Percentiles rank a stretch among this genome's conserved stretches.
Evolutionary conservation across 2,797 vertebrate genomes (phyloP).

Genomic region (Leptatherina wallacei): DNA sequence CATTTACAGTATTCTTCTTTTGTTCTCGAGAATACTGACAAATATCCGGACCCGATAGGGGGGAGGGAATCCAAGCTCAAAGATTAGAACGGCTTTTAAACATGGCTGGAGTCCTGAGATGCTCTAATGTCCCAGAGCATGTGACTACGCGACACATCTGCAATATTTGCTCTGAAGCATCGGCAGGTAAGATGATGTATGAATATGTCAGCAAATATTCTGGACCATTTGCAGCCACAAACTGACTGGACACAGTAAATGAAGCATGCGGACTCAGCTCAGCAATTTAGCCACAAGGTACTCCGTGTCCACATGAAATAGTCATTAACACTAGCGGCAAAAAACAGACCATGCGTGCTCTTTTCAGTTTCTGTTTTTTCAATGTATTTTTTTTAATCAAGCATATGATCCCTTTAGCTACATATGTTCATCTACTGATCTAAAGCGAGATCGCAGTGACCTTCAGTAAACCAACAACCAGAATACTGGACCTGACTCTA

Average conservation of each 20-base stretch:
- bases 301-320: constrained; percentile 1
- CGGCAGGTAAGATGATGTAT: neutral
- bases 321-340: neutral
- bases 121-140: neutral
- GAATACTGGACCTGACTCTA: neutral
- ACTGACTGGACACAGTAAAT: constrained; percentile 23
- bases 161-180: neutral
- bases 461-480: constrained; percentile 5
- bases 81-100: neutral
- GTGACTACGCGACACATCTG: neutral
- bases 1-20: neutral
- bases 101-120: neutral
- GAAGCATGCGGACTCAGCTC: constrained; percentile 19
- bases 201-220: neutral
- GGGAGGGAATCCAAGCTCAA: neutral
- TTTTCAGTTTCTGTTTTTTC: neutral
- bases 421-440: too few relatives aligned
- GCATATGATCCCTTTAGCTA: neutral
- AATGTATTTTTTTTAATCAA: neutral
- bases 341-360: neutral
- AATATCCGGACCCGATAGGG: neutral
- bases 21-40: neutral
- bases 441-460: constrained; percentile 9
- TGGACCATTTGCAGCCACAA: neutral
- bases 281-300: constrained; percentile 12